Base-by-base conservation (phyloP, 2,888 invertebrate species). In the Schizaphis graminum region DNA sequence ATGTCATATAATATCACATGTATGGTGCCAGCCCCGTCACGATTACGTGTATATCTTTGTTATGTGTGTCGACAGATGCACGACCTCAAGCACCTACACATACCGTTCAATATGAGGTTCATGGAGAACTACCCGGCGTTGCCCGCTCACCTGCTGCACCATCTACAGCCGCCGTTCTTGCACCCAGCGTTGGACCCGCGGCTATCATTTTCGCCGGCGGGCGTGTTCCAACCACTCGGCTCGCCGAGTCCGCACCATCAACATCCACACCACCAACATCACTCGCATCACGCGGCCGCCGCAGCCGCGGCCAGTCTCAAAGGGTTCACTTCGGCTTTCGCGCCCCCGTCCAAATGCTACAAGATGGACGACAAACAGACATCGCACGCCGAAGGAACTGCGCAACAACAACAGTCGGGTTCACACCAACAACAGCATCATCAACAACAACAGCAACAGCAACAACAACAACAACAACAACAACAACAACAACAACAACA, bases 91-190 rank as follows among this genome's bases (percentile, higher is more conserved):
- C 95, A 95, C 87, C 91, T 95, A 35, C 95, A 95, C 91, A 92
- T 94, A 8, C 95, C 97, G 97, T 96, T 96, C 97, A 96, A 97
- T 77, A 35, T 96, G 67, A 96, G 96, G 89, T 96, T 96, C 95
- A 96, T 96, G 96, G 96, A 96, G 95, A 96, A 96, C 53, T 96
- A 96, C 95, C 97, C 97, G 95, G 97, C 97, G 95, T 96, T 97
- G 47, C 96, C 96, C 47, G 97, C 97, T 93, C 97, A 97, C 96
- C 97, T 97, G 95, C 96, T 97, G 95, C 97, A 97, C 95, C 97
- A 97, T 95, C 96, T 97, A 95, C 97, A 97, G 95, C 97, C 97
- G 95, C 97, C 97, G 95, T 97, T 97, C 95, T 96, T 97, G 95
- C 97, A 97, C 95, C 97, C 97, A 56, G 96, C 96, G 86, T 96